These are phyloP conservation scores for Pempheris klunzingeri DNA, from an alignment of 2,797 vertebrate species.

Conservation along the genomic window DNA sequence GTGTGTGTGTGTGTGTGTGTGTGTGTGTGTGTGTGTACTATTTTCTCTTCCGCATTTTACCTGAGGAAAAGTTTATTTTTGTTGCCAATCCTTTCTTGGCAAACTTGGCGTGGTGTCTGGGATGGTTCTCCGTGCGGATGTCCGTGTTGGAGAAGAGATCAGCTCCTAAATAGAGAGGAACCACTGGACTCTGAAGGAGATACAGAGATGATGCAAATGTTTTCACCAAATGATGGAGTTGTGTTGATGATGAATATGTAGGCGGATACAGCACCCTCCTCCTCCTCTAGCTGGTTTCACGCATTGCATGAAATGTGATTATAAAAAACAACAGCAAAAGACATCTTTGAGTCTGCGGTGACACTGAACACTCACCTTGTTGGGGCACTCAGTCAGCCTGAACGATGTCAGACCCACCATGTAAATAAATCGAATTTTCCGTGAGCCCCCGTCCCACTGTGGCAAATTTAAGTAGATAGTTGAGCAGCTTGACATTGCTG, in stretches of 20 bases:
- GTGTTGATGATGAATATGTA: neutral
- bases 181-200: slow-evolving; percentile 73
- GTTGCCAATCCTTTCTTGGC: slow-evolving; percentile 88
- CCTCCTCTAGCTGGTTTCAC: neutral
- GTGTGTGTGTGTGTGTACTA: neutral
- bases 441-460: slow-evolving; percentile 73
- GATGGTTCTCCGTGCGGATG: slow-evolving; percentile 87
- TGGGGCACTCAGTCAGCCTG: slow-evolving; percentile 65
- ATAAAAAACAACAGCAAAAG: neutral
- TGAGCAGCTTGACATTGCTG: slow-evolving; percentile 57
- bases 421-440: slow-evolving; percentile 83
- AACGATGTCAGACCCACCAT: slow-evolving; percentile 78
- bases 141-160: slow-evolving; percentile 87
- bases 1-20: neutral
- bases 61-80: slow-evolving; percentile 86
- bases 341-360: neutral
- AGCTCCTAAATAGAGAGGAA: slow-evolving; percentile 88
- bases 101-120: slow-evolving; percentile 88
- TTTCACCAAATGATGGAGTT: neutral
- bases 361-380: slow-evolving; percentile 70
- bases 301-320: neutral
- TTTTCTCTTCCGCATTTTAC: slow-evolving; percentile 58
- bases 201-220: neutral
- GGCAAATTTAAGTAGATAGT: slow-evolving; percentile 74
- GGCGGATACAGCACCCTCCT: neutral